These are phyloP conservation scores for Carcina quercana DNA, from an alignment of 2,888 invertebrate genomes.

Conservation along the genomic window DNA sequence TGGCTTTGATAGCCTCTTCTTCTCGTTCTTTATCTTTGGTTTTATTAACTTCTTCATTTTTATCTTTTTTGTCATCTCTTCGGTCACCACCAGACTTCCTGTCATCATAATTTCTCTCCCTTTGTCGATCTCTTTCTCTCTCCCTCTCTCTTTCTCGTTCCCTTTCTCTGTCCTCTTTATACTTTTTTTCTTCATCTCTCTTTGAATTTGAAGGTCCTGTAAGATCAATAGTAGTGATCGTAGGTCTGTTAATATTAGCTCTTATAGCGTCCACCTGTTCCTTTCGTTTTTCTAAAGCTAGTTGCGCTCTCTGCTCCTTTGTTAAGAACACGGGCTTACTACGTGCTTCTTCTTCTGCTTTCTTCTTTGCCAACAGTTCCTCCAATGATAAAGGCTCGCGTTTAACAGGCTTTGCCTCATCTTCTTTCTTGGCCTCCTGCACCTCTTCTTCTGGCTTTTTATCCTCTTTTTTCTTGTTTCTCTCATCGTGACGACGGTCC, in stretches of 20 bases:
- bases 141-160: conserved; percentile 57
- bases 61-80: conserved; percentile 57
- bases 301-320: conserved; percentile 94
- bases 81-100: conserved; percentile 68
- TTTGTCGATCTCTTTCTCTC: conserved; percentile 50
- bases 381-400: conserved; percentile 95
- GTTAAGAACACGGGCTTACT: conserved; percentile 98
- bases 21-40: conserved; percentile 93
- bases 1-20: conserved; percentile 95
- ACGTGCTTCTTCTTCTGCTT: conserved; percentile 94
- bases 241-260: conserved; percentile 74
- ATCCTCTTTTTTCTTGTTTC: conserved; percentile 51
- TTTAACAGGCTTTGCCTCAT: conserved; percentile 51
- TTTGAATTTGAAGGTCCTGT: conserved; percentile 71
- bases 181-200: conserved; percentile 55
- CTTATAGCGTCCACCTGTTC: conserved; percentile 90
- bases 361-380: conserved; percentile 95
- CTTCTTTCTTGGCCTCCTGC: conserved; percentile 49
- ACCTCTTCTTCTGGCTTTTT: conserved; percentile 48
- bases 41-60: conserved; percentile 68
- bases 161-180: conserved; percentile 56
- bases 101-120: conserved; percentile 66
- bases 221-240: conserved; percentile 58
- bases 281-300: conserved; percentile 91
- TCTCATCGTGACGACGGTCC: conserved; percentile 52